Evolutionary conservation across 2,113 vertebrate species (phyloP).

Genomic region (Stictonetta naevosa): DNA sequence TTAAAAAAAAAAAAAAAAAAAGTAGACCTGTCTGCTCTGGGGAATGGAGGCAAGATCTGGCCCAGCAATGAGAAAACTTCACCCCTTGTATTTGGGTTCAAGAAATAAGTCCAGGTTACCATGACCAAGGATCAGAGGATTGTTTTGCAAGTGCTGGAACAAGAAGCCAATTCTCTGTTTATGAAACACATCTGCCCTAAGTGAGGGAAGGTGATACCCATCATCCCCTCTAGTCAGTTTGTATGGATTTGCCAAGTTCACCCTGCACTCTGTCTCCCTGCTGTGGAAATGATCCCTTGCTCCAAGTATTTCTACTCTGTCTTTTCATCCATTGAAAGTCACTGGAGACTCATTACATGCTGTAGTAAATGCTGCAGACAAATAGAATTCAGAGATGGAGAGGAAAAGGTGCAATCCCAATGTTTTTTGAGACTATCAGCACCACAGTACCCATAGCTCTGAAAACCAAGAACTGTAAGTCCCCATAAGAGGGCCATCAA

Average conservation of each 20-base stretch:
- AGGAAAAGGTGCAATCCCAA: not conserved
- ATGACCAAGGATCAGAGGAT: not conserved
- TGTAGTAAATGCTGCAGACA: not conserved
- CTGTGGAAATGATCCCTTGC: not conserved
- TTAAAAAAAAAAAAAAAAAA: not conserved
- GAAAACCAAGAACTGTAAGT: not conserved
- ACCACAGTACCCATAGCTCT: rapidly evolving
- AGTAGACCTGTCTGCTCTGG: not conserved
- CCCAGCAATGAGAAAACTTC: not conserved
- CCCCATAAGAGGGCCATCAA: not conserved
- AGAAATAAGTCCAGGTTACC: not conserved
- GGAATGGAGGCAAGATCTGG: not conserved
- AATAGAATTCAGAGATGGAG: not conserved
- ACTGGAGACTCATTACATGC: not conserved
- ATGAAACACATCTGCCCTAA: not conserved
- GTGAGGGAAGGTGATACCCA: not conserved
- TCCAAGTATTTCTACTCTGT: not conserved
- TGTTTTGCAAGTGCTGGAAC: not conserved
- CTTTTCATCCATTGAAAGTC: not conserved
- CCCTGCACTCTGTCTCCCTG: not conserved
- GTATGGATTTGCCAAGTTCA: not conserved
- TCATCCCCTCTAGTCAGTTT: not conserved
- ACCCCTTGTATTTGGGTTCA: not conserved
- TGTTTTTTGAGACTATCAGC: not conserved
- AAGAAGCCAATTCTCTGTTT: not conserved